A percentile compares a stretch with the other conserved stretches of the same genome.
These are phyloP conservation scores for Nannoperca australis DNA, from an alignment of 2,797 vertebrate species.

Conservation along the genomic window DNA sequence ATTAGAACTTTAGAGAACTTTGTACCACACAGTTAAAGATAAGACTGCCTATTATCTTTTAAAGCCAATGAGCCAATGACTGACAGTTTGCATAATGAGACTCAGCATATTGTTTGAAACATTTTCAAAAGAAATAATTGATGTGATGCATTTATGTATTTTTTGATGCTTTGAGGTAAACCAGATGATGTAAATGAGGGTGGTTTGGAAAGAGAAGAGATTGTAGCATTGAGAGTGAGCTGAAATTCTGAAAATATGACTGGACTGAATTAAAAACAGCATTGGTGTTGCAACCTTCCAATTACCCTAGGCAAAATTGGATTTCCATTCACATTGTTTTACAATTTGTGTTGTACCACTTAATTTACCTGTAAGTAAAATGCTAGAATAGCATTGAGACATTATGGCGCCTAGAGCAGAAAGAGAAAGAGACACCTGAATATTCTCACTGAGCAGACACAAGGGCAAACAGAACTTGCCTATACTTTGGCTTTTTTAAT, in stretches of 20 bases:
- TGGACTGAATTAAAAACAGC: constrained; percentile 16
- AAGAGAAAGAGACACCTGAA: neutral
- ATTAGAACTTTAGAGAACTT: constrained; percentile 12
- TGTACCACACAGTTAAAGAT: constrained; percentile 1
- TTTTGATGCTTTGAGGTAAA: constrained; percentile 44
- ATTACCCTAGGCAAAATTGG: constrained; percentile 4
- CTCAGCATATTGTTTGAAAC: constrained; percentile 39
- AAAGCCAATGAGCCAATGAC: constrained; percentile 22
- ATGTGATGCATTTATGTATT: constrained; percentile 17
- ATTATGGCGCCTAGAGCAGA: neutral
- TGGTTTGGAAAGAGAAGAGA: constrained; percentile 34
- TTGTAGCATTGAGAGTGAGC: constrained; percentile 8
- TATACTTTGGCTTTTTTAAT: neutral
- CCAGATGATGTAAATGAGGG: constrained; percentile 48
- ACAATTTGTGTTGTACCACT: constrained; percentile 8
- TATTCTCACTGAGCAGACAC: neutral
- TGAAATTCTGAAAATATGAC: constrained; percentile 27
- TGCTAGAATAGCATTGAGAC: neutral
- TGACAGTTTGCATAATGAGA: constrained; percentile 45
- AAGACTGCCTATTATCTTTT: neutral
- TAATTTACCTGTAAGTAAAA: neutral
- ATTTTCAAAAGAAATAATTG: constrained; percentile 50
- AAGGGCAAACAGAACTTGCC: neutral
- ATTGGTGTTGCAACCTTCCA: constrained; percentile 29
- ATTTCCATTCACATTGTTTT: constrained; percentile 25